phyloP scores from a whole-genome alignment of 2,888 invertebrate species.

The Rhopalosiphum nymphaeae region DNA sequence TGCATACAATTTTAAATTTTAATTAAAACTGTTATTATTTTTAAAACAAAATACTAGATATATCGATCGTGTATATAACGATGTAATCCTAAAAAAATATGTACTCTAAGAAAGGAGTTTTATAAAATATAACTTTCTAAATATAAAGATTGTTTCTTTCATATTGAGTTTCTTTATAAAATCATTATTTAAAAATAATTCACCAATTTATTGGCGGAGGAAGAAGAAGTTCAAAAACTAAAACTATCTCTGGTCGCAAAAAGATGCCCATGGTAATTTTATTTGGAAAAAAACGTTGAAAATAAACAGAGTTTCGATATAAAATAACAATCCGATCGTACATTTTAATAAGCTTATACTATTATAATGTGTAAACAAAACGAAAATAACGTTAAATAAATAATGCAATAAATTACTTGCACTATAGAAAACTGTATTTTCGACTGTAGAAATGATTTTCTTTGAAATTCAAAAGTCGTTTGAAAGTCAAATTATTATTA shows the following conservation, averaged over 20 bases:
- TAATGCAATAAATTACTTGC: not conserved
- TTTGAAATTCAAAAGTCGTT: not conserved
- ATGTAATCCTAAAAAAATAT: not conserved
- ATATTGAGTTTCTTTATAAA: not conserved
- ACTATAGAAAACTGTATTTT: not conserved
- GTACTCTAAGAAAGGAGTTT: not conserved
- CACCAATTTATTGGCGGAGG: not conserved
- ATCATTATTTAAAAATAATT: not conserved
- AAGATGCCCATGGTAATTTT: not conserved
- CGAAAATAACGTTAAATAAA: not conserved
- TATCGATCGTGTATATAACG: not conserved
- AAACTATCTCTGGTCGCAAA: not conserved
- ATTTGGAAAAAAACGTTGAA: not conserved
- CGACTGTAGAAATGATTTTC: not conserved
- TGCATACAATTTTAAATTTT: not conserved
- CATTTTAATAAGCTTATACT: not conserved
- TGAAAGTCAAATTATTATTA: not conserved
- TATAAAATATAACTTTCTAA: not conserved
- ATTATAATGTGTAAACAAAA: not conserved
- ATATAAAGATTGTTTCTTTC: not conserved
- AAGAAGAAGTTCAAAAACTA: not conserved
- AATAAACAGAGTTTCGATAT: not conserved
- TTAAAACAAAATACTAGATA: not conserved
- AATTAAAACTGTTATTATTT: not conserved
- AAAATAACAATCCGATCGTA: not conserved